Conservation (phyloP, 2,888 invertebrate genomes). For the Limenitis camilla region DNA sequence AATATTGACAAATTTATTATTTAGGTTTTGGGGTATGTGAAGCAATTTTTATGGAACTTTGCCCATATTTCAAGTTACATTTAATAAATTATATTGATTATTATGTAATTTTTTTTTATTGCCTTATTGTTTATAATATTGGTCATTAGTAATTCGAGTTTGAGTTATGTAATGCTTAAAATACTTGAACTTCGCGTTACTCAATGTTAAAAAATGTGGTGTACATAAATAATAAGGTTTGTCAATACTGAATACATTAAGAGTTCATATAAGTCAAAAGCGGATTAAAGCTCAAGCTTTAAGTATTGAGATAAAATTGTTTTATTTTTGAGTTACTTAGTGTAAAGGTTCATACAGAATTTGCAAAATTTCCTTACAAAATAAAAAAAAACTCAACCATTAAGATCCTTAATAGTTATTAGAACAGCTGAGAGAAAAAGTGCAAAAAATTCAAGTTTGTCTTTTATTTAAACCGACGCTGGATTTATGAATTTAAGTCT, state of each 20-base stretch:
- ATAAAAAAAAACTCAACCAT: too few relatives aligned
- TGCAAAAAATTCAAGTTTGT: too few relatives aligned
- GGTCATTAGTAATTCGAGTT: not conserved
- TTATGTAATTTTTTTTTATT: not conserved
- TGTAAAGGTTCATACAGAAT: too few relatives aligned
- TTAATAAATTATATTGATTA: not conserved
- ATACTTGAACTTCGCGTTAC: not conserved
- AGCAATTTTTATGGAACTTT: not conserved
- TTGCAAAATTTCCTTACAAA: too few relatives aligned
- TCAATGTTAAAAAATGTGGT: not conserved
- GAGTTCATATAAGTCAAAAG: too few relatives aligned
- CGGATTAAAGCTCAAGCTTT: too few relatives aligned
- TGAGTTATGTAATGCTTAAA: not conserved
- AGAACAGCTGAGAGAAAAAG: too few relatives aligned
- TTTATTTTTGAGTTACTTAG: too few relatives aligned
- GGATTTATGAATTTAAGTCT: too few relatives aligned
- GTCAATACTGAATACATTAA: not conserved
- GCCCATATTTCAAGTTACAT: not conserved
- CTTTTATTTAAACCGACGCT: too few relatives aligned
- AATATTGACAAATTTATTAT: slow-evolving; percentile 6
- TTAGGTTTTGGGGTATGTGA: not conserved
- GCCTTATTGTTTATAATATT: not conserved
- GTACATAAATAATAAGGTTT: slow-evolving; percentile 3
- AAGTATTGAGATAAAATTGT: too few relatives aligned
- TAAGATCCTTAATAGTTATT: too few relatives aligned